A percentile compares a stretch with the other conserved stretches of the same genome.
Evolutionary conservation across 2,113 vertebrate genomes (phyloP).

Genomic region (Meles meles): DNA sequence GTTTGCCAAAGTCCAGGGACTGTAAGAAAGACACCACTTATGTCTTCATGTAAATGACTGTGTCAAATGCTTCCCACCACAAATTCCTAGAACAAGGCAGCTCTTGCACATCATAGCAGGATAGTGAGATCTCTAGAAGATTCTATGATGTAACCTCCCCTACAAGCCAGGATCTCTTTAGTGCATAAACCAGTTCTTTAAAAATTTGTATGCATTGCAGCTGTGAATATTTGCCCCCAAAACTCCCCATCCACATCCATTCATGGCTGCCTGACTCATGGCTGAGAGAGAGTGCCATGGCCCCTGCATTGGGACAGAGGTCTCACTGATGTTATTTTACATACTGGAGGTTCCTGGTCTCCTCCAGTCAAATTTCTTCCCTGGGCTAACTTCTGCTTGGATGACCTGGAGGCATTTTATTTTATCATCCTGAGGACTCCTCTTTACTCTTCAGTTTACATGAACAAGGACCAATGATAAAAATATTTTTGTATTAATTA

Average conservation of each 20-base stretch:
- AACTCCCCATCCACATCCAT: not conserved
- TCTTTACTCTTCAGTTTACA: not conserved
- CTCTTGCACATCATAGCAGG: not conserved
- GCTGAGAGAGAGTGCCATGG: not conserved
- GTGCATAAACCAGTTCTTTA: not conserved
- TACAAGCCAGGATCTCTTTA: not conserved
- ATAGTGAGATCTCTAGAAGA: not conserved
- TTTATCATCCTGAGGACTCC: not conserved
- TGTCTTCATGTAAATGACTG: constrained; percentile 24
- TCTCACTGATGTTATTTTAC: not conserved
- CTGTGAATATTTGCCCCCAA: not conserved
- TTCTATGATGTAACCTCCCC: not conserved
- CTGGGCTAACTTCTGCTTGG: not conserved
- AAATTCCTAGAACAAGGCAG: not conserved
- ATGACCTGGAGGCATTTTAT: not conserved
- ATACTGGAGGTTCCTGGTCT: not conserved
- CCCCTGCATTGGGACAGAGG: not conserved
- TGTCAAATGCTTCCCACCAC: not conserved
- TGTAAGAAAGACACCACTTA: constrained; percentile 1
- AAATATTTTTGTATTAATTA: not conserved
- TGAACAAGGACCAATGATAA: not conserved
- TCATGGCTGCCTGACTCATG: not conserved
- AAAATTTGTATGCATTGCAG: not conserved
- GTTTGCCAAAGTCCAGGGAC: not conserved
- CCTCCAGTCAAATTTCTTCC: not conserved